Percentiles rank a stretch among this genome's conserved stretches.
Evolutionary conservation across 2,888 invertebrate species (phyloP).

Genomic region (Rhagium mordax): DNA sequence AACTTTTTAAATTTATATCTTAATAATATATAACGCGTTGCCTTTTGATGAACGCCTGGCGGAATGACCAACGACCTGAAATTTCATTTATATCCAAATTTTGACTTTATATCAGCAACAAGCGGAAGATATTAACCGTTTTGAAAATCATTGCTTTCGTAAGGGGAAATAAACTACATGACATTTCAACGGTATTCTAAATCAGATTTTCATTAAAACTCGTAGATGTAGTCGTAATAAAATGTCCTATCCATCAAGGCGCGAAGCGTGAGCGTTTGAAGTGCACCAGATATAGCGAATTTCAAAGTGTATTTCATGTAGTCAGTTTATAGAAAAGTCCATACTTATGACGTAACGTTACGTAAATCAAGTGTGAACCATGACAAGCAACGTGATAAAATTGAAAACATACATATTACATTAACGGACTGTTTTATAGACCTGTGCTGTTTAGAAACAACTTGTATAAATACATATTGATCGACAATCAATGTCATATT

Average conservation of each 20-base stretch:
- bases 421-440: not conserved
- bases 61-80: too few species aligned
- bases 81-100: too few species aligned
- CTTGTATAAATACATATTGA: constrained; percentile 2
- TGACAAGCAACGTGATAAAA: constrained; percentile 3
- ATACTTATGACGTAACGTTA: not conserved
- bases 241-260: not conserved
- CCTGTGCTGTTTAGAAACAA: not conserved
- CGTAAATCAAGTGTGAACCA: constrained; percentile 1
- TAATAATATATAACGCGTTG: too few species aligned
- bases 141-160: too few species aligned
- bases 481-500: not conserved
- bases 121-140: too few species aligned
- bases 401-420: constrained; percentile 15
- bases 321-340: not conserved
- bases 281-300: not conserved
- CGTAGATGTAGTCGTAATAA: not conserved
- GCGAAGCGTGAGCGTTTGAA: not conserved
- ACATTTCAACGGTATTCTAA: not conserved
- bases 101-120: too few species aligned
- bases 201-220: not conserved
- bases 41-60: too few species aligned
- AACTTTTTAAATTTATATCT: not conserved
- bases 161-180: too few species aligned
- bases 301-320: not conserved